Conservation (phyloP, 2,888 invertebrate genomes). For the Spatulosminthurus flaviceps region DNA sequence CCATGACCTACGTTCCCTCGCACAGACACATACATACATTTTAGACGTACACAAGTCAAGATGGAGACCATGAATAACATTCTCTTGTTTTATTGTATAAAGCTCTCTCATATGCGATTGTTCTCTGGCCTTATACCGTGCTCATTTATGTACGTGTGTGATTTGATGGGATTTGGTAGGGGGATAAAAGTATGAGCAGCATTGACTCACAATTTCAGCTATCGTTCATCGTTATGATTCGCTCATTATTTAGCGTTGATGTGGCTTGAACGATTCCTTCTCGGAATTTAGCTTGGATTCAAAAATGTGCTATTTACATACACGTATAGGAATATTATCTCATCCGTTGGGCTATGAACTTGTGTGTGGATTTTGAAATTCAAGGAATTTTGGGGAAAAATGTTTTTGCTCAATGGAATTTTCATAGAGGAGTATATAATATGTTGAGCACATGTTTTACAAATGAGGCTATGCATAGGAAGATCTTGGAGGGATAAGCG, state of each 20-base stretch:
- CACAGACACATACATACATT: too few species aligned
- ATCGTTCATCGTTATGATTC: slow-evolving; percentile 18
- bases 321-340: neutral
- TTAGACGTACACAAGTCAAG: slow-evolving; percentile 28
- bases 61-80: slow-evolving; percentile 40
- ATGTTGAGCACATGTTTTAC: too few species aligned
- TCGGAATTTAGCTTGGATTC: too few species aligned
- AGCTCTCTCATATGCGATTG: neutral
- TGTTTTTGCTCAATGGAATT: too few species aligned
- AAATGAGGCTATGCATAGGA: too few species aligned
- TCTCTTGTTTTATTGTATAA: neutral
- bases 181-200: neutral
- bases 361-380: too few species aligned
- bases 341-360: too few species aligned
- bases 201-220: neutral
- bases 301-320: neutral
- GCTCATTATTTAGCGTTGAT: neutral
- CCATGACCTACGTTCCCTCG: slow-evolving; percentile 43
- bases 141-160: neutral
- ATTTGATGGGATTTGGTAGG: too few species aligned
- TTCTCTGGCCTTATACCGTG: neutral
- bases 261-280: neutral
- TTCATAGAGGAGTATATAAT: too few species aligned
- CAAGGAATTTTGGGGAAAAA: too few species aligned
- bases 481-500: too few species aligned